These are phyloP conservation scores for Mythimna impura DNA, from an alignment of 2,888 invertebrate species.

Conservation along the genomic window DNA sequence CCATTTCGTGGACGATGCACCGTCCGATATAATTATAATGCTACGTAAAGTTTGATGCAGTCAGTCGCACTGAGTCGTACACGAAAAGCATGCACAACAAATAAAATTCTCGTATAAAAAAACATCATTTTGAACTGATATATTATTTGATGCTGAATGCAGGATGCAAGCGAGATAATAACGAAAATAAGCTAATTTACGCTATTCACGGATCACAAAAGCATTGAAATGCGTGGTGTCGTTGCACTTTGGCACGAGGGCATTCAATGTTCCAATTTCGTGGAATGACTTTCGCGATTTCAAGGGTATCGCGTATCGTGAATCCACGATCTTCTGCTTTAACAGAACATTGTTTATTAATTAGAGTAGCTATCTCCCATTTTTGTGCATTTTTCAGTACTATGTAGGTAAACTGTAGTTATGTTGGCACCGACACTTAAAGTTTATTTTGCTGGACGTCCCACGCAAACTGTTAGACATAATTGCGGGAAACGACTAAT, in stretches of 20 bases:
- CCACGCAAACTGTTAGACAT: conserved; percentile 39
- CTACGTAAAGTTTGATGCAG: conserved; percentile 35
- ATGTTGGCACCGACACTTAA: background rate
- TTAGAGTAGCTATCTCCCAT: too few species aligned
- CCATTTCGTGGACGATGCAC: conserved; percentile 37
- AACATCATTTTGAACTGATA: conserved; percentile 24
- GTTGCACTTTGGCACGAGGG: conserved; percentile 50
- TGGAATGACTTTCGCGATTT: conserved; percentile 40
- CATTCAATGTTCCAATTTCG: conserved; percentile 33
- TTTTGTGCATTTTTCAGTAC: background rate
- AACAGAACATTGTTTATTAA: conserved; percentile 3
- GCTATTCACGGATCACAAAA: conserved; percentile 33
- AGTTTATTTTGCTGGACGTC: conserved; percentile 20
- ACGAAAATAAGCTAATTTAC: conserved; percentile 40
- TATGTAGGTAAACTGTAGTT: background rate
- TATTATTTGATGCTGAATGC: conserved; percentile 37
- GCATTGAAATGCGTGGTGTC: conserved; percentile 30
- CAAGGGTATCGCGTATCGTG: conserved; percentile 13
- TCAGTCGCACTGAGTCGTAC: conserved; percentile 27
- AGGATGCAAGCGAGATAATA: conserved; percentile 38
- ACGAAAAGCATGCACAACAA: conserved; percentile 45
- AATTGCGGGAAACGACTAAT: conserved; percentile 53
- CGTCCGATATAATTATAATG: conserved; percentile 29
- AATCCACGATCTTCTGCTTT: background rate
- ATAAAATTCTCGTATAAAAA: conserved; percentile 38